Evolutionary conservation across 2,888 invertebrate genomes (phyloP).

Genomic region (Lagria hirta): DNA sequence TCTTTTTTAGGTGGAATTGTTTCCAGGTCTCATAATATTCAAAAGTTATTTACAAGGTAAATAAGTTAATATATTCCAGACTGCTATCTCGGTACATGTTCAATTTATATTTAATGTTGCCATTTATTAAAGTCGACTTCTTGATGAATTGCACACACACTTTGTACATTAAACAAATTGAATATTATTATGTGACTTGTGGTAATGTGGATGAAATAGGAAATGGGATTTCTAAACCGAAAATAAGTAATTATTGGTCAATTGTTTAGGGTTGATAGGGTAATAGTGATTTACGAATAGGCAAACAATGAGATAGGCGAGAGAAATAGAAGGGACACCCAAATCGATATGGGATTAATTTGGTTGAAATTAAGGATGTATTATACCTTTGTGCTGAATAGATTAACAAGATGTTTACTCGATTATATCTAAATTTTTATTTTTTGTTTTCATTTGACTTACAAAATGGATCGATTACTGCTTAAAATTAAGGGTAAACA

Average conservation of each 20-base stretch:
- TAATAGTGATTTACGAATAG: not conserved
- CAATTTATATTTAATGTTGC: slow-evolving; percentile 31
- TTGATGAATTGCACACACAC: slow-evolving; percentile 33
- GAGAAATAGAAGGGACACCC: too few relatives aligned
- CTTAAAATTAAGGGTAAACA: too few relatives aligned
- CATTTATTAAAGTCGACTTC: slow-evolving; percentile 31
- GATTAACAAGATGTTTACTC: too few relatives aligned
- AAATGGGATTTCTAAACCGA: too few relatives aligned
- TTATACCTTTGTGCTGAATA: too few relatives aligned
- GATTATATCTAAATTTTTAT: too few relatives aligned
- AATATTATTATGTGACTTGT: slow-evolving; percentile 12
- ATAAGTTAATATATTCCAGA: slow-evolving; percentile 9
- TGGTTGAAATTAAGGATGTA: too few relatives aligned
- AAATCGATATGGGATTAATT: too few relatives aligned
- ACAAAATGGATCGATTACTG: too few relatives aligned
- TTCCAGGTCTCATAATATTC: slow-evolving; percentile 26
- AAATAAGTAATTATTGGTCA: too few relatives aligned
- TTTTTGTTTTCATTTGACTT: too few relatives aligned
- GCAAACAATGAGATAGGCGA: not conserved
- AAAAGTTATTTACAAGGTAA: slow-evolving; percentile 17
- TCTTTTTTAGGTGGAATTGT: not conserved
- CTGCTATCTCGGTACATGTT: slow-evolving; percentile 5
- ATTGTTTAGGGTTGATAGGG: not conserved
- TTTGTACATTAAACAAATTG: slow-evolving; percentile 8
- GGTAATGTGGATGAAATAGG: too few relatives aligned